phyloP scores from a whole-genome alignment of 2,797 vertebrate species.

The Onychomys torridus region DNA sequence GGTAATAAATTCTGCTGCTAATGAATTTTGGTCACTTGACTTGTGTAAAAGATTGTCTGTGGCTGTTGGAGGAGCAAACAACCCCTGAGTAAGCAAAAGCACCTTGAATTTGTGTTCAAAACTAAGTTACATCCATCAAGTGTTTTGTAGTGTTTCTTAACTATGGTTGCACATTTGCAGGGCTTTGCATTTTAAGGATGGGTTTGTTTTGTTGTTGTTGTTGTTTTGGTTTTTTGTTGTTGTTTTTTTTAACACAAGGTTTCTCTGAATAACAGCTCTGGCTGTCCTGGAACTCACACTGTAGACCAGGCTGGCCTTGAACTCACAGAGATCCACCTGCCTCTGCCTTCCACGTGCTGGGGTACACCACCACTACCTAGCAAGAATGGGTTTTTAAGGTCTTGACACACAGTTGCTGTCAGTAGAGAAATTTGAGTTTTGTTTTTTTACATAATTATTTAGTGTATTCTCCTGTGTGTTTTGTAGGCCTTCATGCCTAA shows the following conservation, averaged over 20 bases:
- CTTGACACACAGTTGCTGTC: background rate
- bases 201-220: background rate
- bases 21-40: background rate
- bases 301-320: background rate
- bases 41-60: background rate
- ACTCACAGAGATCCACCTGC: background rate
- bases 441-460: background rate
- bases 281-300: background rate
- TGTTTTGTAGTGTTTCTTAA: background rate
- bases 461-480: background rate
- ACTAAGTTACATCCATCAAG: background rate
- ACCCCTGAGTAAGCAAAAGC: background rate
- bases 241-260: background rate
- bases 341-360: background rate
- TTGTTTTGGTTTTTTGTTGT: background rate
- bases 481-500: background rate
- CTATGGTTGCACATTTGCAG: background rate
- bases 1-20: background rate
- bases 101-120: background rate
- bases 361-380: background rate
- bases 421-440: background rate
- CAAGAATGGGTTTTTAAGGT: constrained; percentile 3
- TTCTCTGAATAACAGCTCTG: background rate
- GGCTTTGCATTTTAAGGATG: background rate
- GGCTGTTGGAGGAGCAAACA: background rate